These are phyloP conservation scores for Manacus vitellinus DNA, from an alignment of 2,113 vertebrate genomes.

Conservation along the genomic window DNA sequence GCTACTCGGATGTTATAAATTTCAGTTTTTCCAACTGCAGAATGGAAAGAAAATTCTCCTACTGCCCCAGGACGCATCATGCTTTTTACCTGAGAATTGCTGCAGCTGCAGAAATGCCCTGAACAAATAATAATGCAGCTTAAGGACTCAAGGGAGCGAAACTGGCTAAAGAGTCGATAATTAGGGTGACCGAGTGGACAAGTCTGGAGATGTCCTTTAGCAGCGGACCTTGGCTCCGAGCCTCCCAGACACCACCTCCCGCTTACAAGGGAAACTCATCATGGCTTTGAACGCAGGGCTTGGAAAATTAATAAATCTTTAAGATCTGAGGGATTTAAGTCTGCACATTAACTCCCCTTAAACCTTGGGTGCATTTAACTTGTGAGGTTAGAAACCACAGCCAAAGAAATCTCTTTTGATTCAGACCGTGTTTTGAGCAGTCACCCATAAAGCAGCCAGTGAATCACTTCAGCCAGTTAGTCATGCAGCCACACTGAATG, in stretches of 20 bases:
- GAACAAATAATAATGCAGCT: background rate
- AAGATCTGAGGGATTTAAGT: background rate
- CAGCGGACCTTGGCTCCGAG: background rate
- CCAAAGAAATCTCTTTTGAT: conserved; percentile 68
- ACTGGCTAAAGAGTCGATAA: background rate
- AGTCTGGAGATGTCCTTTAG: conserved; percentile 6
- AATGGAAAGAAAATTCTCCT: background rate
- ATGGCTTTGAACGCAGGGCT: background rate
- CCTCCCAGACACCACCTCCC: conserved; percentile 14
- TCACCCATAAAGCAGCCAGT: conserved; percentile 62
- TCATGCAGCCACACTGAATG: conserved; percentile 60
- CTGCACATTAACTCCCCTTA: conserved; percentile 50
- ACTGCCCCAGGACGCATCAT: background rate
- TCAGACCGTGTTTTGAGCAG: conserved; percentile 72
- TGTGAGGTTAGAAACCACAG: conserved; percentile 61
- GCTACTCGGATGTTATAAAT: background rate
- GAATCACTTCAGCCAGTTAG: conserved; percentile 70
- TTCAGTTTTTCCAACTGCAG: background rate
- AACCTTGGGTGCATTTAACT: conserved; percentile 57
- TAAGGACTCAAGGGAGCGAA: background rate
- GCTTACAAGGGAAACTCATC: conserved; percentile 39
- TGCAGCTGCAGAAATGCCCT: background rate
- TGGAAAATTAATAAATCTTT: conserved; percentile 50
- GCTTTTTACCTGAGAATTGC: background rate
- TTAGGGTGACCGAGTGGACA: accelerated